phyloP scores from a whole-genome alignment of 2,113 vertebrate species.

The Equus quagga region DNA sequence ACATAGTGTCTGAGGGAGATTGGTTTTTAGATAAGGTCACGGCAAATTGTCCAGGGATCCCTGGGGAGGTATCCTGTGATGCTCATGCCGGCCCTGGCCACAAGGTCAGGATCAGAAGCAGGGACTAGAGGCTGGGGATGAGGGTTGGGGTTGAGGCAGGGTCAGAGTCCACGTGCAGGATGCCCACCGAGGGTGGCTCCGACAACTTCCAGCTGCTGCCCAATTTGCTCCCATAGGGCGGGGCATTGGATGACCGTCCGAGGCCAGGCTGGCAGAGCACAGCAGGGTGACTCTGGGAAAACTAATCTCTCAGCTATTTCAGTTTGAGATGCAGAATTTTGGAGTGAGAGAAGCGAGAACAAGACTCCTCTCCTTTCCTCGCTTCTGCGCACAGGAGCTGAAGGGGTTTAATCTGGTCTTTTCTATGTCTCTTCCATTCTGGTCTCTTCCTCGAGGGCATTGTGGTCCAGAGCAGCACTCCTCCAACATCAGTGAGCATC shows the following conservation, averaged over 20 bases:
- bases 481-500: background rate
- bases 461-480: background rate
- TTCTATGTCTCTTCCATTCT: background rate
- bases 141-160: too few relatives aligned
- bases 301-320: background rate
- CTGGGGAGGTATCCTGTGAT: background rate
- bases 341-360: background rate
- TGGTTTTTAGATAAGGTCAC: constrained; percentile 60
- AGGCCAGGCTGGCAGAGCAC: background rate
- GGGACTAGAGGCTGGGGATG: accelerated
- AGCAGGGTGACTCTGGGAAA: background rate
- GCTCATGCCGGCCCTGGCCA: accelerated
- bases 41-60: constrained; percentile 4
- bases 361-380: background rate
- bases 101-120: background rate
- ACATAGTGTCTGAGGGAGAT: background rate
- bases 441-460: background rate
- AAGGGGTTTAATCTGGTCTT: background rate
- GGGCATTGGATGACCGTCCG: background rate
- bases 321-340: background rate
- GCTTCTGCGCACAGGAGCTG: background rate
- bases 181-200: background rate
- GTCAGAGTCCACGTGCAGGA: background rate
- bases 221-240: background rate
- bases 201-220: background rate